These are phyloP conservation scores for Leuciscus idus DNA, from an alignment of 2,113 vertebrate genomes.

Conservation along the genomic window DNA sequence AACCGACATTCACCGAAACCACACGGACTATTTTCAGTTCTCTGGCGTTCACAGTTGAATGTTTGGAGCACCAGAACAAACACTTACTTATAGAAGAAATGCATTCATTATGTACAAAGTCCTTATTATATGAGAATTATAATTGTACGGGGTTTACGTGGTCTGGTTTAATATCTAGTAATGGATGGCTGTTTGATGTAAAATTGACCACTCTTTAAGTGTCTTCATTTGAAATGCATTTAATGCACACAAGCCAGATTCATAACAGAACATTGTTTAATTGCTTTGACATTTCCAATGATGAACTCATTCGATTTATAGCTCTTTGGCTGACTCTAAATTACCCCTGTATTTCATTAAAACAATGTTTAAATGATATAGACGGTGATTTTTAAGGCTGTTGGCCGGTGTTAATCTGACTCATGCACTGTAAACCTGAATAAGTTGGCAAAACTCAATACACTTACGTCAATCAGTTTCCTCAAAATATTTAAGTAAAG, in stretches of 20 bases:
- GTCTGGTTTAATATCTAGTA: not conserved
- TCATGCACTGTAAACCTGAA: not conserved
- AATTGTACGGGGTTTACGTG: not conserved
- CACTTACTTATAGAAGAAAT: constrained; percentile 1
- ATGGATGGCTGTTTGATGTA: not conserved
- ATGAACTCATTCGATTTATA: not conserved
- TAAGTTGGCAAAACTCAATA: no score
- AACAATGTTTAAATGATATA: not conserved
- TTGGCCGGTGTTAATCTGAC: not conserved
- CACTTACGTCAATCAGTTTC: no score
- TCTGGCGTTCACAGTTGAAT: not conserved
- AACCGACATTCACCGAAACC: constrained; percentile 29
- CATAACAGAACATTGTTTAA: not conserved
- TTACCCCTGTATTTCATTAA: not conserved
- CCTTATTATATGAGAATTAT: not conserved
- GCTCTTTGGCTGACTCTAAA: not conserved
- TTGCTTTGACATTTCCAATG: not conserved
- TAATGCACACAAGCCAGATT: not conserved
- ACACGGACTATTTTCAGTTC: constrained; percentile 46
- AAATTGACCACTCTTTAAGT: not conserved
- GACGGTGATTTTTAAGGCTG: not conserved
- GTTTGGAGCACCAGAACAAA: constrained; percentile 39
- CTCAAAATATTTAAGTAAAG: no score
- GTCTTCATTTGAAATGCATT: not conserved
- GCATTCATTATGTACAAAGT: constrained; percentile 34